Conservation (phyloP, 2,113 vertebrate genomes). For the Lucifuga dentata region DNA sequence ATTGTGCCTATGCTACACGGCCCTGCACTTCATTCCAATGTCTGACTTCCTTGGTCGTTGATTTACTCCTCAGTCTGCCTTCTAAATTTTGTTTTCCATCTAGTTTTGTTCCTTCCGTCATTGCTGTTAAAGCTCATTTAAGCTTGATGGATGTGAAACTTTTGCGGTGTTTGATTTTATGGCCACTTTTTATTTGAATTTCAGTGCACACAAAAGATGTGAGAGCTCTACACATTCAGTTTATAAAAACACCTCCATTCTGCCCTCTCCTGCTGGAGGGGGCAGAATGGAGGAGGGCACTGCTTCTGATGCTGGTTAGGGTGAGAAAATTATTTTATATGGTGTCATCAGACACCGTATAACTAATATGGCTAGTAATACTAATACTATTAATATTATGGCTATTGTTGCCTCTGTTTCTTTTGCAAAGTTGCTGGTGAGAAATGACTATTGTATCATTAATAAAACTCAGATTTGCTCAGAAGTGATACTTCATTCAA, state of each 20-base stretch:
- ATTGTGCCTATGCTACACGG: not conserved
- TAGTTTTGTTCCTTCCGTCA: constrained; percentile 10
- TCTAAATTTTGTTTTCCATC: not conserved
- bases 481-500: too few relatives aligned
- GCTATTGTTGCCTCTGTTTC: too few relatives aligned
- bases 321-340: too few relatives aligned
- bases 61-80: not conserved
- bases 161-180: constrained; percentile 6
- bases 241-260: constrained; percentile 1
- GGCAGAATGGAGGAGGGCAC: too few relatives aligned
- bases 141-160: constrained; percentile 27
- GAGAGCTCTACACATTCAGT: not conserved
- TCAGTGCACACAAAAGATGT: constrained; percentile 29
- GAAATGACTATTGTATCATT: too few relatives aligned
- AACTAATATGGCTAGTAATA: too few relatives aligned
- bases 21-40: not conserved
- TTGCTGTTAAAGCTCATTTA: constrained; percentile 21
- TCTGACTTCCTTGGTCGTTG: not conserved
- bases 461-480: too few relatives aligned
- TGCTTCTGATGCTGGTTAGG: too few relatives aligned
- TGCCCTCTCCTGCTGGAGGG: not conserved
- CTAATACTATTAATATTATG: too few relatives aligned
- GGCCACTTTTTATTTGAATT: constrained; percentile 3
- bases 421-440: too few relatives aligned
- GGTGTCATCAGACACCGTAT: too few relatives aligned